Evolutionary conservation across 2,888 invertebrate genomes (phyloP).

Genomic region (Onthophagus sagittarius): DNA sequence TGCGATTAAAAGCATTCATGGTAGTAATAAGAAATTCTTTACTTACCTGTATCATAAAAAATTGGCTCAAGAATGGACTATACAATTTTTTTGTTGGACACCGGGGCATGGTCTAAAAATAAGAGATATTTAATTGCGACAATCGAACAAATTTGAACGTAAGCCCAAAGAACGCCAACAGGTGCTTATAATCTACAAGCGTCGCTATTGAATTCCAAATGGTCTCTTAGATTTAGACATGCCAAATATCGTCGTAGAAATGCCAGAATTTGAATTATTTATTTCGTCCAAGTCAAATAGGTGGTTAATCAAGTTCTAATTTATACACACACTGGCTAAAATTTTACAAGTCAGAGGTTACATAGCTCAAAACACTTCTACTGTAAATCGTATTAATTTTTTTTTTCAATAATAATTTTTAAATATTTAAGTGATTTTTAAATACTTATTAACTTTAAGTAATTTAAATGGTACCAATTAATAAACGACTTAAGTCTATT

Average conservation of each 20-base stretch:
- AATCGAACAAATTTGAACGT: background rate
- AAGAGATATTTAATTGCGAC: background rate
- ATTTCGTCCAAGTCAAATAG: background rate
- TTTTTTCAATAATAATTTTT: background rate
- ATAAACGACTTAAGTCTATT: background rate
- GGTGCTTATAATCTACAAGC: background rate
- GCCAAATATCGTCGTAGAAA: background rate
- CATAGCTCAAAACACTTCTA: background rate
- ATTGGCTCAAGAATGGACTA: background rate
- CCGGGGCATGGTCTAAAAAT: background rate
- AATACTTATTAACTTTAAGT: background rate
- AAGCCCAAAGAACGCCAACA: background rate
- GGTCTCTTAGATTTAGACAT: background rate
- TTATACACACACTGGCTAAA: background rate
- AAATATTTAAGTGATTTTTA: too few relatives aligned
- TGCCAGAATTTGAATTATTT: background rate
- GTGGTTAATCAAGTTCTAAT: background rate
- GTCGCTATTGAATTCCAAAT: background rate
- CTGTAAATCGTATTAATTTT: background rate
- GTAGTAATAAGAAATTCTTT: background rate
- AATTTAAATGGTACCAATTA: background rate
- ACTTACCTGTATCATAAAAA: background rate
- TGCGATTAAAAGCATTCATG: too few relatives aligned
- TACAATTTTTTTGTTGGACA: background rate
- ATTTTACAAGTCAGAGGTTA: background rate